These are phyloP conservation scores for Abrostola tripartita DNA, from an alignment of 2,888 invertebrate genomes.

Conservation along the genomic window DNA sequence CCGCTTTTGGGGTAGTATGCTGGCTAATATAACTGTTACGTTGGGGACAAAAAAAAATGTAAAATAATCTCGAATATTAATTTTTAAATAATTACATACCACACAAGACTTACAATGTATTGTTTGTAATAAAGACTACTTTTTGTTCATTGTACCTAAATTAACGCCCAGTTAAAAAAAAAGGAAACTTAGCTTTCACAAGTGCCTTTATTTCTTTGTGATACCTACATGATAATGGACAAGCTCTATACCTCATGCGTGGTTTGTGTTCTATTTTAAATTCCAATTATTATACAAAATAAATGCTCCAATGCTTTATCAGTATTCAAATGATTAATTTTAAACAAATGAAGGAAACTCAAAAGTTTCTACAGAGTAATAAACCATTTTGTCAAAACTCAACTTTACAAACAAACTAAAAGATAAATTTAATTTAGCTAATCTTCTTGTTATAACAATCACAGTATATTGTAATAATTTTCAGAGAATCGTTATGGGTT, in stretches of 20 bases:
- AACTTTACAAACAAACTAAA: too few species aligned
- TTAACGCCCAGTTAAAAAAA: slow-evolving; percentile 36
- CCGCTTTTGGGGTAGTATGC: background rate
- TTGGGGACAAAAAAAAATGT: background rate
- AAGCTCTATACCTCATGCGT: slow-evolving; percentile 19
- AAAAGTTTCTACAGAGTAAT: background rate
- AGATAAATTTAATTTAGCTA: background rate
- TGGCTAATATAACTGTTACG: background rate
- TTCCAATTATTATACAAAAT: background rate
- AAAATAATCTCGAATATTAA: background rate
- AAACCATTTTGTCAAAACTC: background rate
- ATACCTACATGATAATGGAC: slow-evolving; percentile 28
- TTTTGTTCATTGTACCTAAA: slow-evolving; percentile 32
- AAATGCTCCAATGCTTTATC: background rate
- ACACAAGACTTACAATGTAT: background rate
- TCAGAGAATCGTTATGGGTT: too few species aligned
- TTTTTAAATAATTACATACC: background rate
- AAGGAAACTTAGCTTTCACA: slow-evolving; percentile 30
- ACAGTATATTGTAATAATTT: too few species aligned
- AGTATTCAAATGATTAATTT: background rate
- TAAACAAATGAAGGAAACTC: background rate
- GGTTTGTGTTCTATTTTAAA: slow-evolving; percentile 15
- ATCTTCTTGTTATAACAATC: slow-evolving; percentile 14
- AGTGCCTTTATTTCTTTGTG: slow-evolving; percentile 43
- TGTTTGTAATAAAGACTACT: slow-evolving; percentile 2